Percentiles rank a stretch among this genome's conserved stretches.
These are phyloP conservation scores for Drosophila monieri DNA, from an alignment of 2,888 invertebrate genomes.

Conservation along the genomic window DNA sequence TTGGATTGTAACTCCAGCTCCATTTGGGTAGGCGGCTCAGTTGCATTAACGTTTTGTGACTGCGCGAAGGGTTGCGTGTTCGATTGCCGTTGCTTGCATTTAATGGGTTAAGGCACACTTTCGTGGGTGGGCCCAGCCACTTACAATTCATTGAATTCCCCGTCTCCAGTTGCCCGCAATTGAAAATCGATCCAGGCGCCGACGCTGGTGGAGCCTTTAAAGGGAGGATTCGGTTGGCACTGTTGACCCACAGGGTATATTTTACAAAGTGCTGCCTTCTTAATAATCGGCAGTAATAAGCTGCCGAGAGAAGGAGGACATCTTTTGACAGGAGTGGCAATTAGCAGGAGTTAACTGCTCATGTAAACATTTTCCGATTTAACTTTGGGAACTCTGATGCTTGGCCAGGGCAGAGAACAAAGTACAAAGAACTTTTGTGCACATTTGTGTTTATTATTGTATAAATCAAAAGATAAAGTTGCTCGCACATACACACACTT, in stretches of 20 bases:
- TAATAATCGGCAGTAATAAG: constrained; percentile 6
- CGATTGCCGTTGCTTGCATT: constrained; percentile 62
- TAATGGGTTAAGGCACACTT: constrained; percentile 47
- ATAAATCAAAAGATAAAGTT: constrained; percentile 75
- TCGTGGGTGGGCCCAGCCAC: constrained; percentile 33
- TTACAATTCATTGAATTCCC: constrained; percentile 43
- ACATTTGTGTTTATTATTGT: constrained; percentile 71
- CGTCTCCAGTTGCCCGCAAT: constrained; percentile 30
- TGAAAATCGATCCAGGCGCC: constrained; percentile 34
- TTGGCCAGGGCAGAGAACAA: constrained; percentile 30
- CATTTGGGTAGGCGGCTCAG: constrained; percentile 23
- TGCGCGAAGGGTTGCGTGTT: constrained; percentile 61
- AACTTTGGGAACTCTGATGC: constrained; percentile 24
- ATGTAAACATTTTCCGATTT: constrained; percentile 44
- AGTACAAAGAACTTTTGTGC: constrained; percentile 51
- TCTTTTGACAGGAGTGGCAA: constrained; percentile 38
- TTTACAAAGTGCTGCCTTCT: not conserved
- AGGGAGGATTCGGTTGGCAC: not conserved
- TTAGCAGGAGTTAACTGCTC: constrained; percentile 45
- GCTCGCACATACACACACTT: constrained; percentile 56
- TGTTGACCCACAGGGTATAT: constrained; percentile 5
- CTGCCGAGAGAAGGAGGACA: constrained; percentile 4
- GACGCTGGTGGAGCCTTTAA: not conserved
- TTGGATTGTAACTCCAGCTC: constrained; percentile 8
- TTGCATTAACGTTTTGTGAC: constrained; percentile 71